Conservation (phyloP, 2,888 invertebrate genomes). For the Hypselothyrea guttata region DNA sequence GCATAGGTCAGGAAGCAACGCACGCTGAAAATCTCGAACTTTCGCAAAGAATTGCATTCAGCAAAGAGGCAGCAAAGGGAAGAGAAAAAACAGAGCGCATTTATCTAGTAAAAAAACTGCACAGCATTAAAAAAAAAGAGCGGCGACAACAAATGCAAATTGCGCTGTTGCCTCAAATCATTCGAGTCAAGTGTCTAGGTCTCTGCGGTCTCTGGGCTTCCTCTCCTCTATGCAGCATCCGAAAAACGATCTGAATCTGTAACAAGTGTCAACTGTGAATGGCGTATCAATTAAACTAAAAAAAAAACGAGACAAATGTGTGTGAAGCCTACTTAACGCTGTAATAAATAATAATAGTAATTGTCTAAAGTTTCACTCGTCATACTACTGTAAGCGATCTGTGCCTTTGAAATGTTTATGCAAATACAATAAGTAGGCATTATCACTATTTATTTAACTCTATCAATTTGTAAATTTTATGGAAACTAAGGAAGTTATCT, state of each 20-base stretch:
- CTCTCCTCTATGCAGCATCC: not conserved
- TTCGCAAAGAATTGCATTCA: not conserved
- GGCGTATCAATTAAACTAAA: conserved; percentile 18
- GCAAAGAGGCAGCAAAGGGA: not conserved
- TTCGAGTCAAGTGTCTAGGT: conserved; percentile 11
- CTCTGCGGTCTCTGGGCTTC: conserved; percentile 16
- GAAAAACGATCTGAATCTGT: not conserved
- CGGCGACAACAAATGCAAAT: conserved; percentile 44
- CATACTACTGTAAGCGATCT: not conserved
- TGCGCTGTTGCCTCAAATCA: conserved; percentile 44
- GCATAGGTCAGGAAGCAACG: conserved; percentile 46
- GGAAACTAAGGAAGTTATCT: too few species aligned
- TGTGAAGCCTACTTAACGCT: not conserved
- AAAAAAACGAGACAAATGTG: not conserved
- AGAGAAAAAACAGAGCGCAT: conserved; percentile 14
- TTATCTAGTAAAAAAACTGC: conserved; percentile 2
- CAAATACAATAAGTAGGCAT: not conserved
- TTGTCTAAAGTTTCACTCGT: not conserved
- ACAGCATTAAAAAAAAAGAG: conserved; percentile 7
- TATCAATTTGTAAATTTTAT: too few species aligned
- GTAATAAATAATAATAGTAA: not conserved
- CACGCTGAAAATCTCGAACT: conserved; percentile 12
- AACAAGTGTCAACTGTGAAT: conserved; percentile 7
- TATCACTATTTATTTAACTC: too few species aligned
- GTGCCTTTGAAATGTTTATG: not conserved